Conservation (phyloP, 2,888 invertebrate species). For the Caenorhabditis parvicauda region DNA sequence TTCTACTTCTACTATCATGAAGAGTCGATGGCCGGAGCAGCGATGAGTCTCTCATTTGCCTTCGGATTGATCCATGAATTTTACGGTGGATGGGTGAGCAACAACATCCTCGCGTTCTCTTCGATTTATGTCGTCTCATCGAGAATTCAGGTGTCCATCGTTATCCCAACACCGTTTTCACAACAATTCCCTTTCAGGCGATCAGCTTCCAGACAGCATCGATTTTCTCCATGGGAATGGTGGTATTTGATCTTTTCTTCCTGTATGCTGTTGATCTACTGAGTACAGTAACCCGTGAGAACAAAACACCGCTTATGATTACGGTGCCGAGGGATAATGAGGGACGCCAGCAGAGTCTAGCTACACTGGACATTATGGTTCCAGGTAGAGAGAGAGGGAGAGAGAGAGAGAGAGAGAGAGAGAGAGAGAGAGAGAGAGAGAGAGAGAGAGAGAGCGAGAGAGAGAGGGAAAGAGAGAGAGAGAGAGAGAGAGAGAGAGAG, state of each 20-base stretch:
- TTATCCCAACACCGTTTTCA: too few species aligned
- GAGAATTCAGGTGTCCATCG: conserved; percentile 31
- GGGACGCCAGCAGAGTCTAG: conserved; percentile 39
- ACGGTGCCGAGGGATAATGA: conserved; percentile 32
- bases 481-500: too few species aligned
- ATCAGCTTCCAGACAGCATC: conserved; percentile 40
- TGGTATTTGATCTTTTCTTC: conserved; percentile 41
- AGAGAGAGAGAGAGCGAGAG: too few species aligned
- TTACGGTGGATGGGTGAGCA: conserved; percentile 37
- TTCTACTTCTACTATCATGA: conserved; percentile 47
- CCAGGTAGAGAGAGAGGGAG: conserved; percentile 30
- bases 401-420: too few species aligned
- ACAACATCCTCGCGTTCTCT: conserved; percentile 41
- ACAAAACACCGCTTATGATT: conserved; percentile 40
- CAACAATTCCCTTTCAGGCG: conserved; percentile 15
- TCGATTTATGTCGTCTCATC: conserved; percentile 41
- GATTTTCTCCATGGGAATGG: conserved; percentile 35
- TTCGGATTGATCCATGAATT: conserved; percentile 40
- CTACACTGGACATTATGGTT: conserved; percentile 41
- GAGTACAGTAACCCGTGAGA: conserved; percentile 38
- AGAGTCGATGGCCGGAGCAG: conserved; percentile 35
- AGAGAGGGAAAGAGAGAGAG: too few species aligned
- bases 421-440: too few species aligned
- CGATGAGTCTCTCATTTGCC: conserved; percentile 22
- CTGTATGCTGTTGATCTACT: conserved; percentile 42